Conservation (phyloP, 2,888 invertebrate genomes). For the Caenorhabditis sinica region DNA sequence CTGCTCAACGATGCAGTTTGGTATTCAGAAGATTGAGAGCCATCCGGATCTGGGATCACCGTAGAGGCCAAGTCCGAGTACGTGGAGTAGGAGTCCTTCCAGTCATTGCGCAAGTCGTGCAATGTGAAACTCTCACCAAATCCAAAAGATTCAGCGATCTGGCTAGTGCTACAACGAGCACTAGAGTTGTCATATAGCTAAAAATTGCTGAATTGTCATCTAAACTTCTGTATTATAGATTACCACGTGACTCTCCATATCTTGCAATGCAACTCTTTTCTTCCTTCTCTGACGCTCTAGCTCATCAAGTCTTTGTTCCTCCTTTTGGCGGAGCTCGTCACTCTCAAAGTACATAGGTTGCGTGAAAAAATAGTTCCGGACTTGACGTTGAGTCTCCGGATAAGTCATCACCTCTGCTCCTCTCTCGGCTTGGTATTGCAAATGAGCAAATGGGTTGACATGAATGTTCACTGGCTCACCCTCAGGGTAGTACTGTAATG, state of each 20-base stretch:
- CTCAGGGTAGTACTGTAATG: too few relatives aligned
- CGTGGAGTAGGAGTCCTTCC: background rate
- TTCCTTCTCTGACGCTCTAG: background rate
- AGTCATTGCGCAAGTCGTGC: background rate
- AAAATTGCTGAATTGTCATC: background rate
- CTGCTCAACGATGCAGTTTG: slow-evolving; percentile 42
- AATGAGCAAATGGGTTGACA: slow-evolving; percentile 24
- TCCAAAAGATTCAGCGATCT: background rate
- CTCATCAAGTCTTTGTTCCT: background rate
- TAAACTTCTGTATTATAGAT: too few relatives aligned
- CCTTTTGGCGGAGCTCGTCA: background rate
- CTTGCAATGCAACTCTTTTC: background rate
- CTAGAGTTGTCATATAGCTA: background rate
- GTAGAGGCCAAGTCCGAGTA: background rate
- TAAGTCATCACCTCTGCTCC: slow-evolving; percentile 26
- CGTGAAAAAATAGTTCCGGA: slow-evolving; percentile 46
- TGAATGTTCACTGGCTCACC: background rate
- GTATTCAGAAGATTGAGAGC: slow-evolving; percentile 39
- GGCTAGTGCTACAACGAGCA: background rate
- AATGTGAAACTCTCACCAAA: background rate
- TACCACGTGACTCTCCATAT: background rate
- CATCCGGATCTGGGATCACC: background rate
- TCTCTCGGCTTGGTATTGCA: background rate
- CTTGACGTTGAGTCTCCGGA: slow-evolving; percentile 45
- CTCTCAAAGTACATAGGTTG: slow-evolving; percentile 14